Evolutionary conservation across 2,797 vertebrate genomes (phyloP).

Genomic region (Rhynchonycteris naso): DNA sequence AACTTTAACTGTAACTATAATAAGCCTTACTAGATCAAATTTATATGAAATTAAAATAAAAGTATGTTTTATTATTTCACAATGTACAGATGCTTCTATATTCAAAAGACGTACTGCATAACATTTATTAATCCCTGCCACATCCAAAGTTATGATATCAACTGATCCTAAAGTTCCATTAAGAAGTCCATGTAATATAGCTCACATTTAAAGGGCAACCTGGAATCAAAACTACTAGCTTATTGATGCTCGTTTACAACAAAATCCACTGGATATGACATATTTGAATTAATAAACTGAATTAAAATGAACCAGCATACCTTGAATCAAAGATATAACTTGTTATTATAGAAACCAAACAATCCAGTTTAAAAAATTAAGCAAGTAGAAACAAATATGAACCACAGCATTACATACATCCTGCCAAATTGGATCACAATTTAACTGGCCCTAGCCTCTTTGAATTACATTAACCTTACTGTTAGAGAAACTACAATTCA

Average conservation of each 20-base stretch:
- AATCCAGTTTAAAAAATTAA: constrained; percentile 67
- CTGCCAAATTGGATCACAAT: constrained; percentile 33
- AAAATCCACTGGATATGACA: not conserved
- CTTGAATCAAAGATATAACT: constrained; percentile 32
- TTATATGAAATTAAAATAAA: constrained; percentile 26
- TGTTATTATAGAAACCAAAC: constrained; percentile 40
- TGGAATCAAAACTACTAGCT: not conserved
- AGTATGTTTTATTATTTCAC: not conserved
- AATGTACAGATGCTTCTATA: not conserved
- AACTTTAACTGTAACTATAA: not conserved
- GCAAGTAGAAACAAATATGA: constrained; percentile 67
- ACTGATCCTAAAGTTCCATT: not conserved
- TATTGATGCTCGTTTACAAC: not conserved
- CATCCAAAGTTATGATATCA: not conserved
- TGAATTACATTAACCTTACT: not conserved
- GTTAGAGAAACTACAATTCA: not conserved
- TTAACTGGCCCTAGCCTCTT: constrained; percentile 23
- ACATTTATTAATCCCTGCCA: not conserved
- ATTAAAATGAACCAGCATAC: constrained; percentile 12
- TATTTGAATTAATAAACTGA: not conserved
- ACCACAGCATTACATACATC: not conserved
- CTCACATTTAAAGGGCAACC: not conserved
- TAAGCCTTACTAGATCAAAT: not conserved
- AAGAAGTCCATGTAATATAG: not conserved
- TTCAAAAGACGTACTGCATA: not conserved